Evolutionary conservation across 1,140 invertebrate genomes (phyloP), one percentile per base, ranked within the genome.

Genomic region (Atta colombica): DNA sequence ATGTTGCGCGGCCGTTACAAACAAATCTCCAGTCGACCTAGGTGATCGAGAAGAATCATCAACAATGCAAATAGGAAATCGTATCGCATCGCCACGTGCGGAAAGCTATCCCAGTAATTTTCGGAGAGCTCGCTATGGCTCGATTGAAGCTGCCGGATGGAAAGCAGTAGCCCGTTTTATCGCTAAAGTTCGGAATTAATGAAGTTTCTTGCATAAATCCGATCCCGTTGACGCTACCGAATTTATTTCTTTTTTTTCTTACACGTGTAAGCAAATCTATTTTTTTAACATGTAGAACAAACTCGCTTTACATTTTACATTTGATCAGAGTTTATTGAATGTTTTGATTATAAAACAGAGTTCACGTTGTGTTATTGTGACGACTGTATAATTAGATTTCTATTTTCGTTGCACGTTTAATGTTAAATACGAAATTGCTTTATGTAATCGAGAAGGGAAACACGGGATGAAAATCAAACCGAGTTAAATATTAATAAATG

Each of bases 1-100:
- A 49, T 35, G 25, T 84, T 51, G 39, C 72, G 93, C 80, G 55
- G 7, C 74, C 51, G 63, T 80, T 75, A 60, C 61, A 82, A 80
- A 95, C n/a, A 28, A 77, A 77, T 77, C 66, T 18, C 18, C 5
- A 39, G 39, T 51, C 21, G 28, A 55, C 28, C 21, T 25, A 21
- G 39, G 39, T 39, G 39, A 0, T 25, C 10, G 63, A 35, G 0
- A 12, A 16, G 55, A 7, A 12, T 25, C 18, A 69, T 80, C 65
- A 80, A 51, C 49, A 81, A 45, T 60, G 53, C 66, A 81, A 71
- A 81, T 81, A n/a, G n/a, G 60, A 49, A 10, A 45, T 25, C 49
- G 28, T 66, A 65, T 61, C 16, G 35, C 74, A 58, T 18, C 4
- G 60, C 61, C 77, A 61, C 35, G 58, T 8, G n/a, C 3, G 45